phyloP scores from a whole-genome alignment of 2,888 invertebrate genomes.

The Stenodema calcarata region DNA sequence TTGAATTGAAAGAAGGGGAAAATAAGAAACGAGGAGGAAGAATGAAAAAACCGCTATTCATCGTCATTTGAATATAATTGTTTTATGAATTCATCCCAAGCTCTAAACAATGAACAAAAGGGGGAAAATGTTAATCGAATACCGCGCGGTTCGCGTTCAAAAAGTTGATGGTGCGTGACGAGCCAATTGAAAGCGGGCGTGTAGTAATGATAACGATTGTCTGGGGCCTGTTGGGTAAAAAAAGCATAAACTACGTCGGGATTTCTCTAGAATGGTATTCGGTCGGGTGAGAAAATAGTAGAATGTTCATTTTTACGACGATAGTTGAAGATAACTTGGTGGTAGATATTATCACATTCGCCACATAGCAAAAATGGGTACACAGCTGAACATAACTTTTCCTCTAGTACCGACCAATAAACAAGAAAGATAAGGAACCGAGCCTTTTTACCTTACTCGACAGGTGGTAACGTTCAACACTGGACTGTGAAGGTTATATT shows the following conservation, averaged over 20 bases:
- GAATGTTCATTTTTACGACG: neutral
- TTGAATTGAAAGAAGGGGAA: neutral
- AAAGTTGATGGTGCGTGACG: slow-evolving; percentile 2
- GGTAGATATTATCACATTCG: neutral
- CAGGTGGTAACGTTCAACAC: too few relatives aligned
- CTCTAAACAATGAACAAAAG: slow-evolving; percentile 43
- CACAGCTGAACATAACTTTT: too few relatives aligned
- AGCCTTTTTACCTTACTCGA: too few relatives aligned
- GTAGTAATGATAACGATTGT: neutral
- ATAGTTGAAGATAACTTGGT: neutral
- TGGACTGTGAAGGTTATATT: too few relatives aligned
- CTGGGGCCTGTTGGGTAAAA: neutral
- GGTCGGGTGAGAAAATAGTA: neutral
- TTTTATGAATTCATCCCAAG: slow-evolving; percentile 41
- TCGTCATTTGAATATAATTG: slow-evolving; percentile 44
- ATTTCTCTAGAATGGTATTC: neutral
- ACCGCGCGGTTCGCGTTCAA: slow-evolving; percentile 1
- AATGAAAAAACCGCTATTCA: slow-evolving; percentile 13
- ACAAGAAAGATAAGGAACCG: too few relatives aligned
- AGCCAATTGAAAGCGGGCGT: slow-evolving; percentile 1
- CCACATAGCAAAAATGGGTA: neutral
- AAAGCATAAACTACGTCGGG: neutral
- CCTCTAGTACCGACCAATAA: too few relatives aligned
- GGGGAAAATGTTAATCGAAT: slow-evolving; percentile 28
- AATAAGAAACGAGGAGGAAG: neutral